These are phyloP conservation scores for Gallinago solitaria DNA, from an alignment of 2,797 vertebrate genomes.

Conservation along the genomic window DNA sequence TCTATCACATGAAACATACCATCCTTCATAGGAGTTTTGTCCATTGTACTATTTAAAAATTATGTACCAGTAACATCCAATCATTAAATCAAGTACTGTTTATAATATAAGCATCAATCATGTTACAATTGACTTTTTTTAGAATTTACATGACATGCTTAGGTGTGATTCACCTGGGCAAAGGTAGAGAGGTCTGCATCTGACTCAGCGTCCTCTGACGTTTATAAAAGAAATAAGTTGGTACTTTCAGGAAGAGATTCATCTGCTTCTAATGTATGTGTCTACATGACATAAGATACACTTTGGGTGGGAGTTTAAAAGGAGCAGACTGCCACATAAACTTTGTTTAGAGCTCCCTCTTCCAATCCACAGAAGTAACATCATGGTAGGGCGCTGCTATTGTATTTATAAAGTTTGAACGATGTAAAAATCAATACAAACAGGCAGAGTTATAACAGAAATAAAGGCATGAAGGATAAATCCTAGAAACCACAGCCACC, in stretches of 20 bases:
- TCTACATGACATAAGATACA: neutral
- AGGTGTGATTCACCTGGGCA: constrained; percentile 8
- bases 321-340: neutral
- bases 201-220: constrained; percentile 25
- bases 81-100: neutral
- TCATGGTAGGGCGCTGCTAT: neutral
- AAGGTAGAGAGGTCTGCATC: neutral
- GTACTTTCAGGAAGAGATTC: neutral
- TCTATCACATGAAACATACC: neutral
- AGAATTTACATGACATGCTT: neutral
- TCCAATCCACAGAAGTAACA: neutral
- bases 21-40: neutral
- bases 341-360: neutral
- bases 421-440: neutral
- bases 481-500: neutral
- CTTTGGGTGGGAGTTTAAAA: neutral
- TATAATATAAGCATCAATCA: neutral
- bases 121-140: neutral
- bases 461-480: constrained; percentile 45
- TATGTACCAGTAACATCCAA: neutral
- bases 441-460: constrained; percentile 37
- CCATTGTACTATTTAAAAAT: neutral
- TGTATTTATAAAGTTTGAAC: constrained; percentile 24
- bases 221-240: neutral
- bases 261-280: accelerated